Evolutionary conservation across 2,888 invertebrate species (phyloP), one percentile per base, ranked within the genome.

Genomic region (Dasysyrphus tricinctus): DNA sequence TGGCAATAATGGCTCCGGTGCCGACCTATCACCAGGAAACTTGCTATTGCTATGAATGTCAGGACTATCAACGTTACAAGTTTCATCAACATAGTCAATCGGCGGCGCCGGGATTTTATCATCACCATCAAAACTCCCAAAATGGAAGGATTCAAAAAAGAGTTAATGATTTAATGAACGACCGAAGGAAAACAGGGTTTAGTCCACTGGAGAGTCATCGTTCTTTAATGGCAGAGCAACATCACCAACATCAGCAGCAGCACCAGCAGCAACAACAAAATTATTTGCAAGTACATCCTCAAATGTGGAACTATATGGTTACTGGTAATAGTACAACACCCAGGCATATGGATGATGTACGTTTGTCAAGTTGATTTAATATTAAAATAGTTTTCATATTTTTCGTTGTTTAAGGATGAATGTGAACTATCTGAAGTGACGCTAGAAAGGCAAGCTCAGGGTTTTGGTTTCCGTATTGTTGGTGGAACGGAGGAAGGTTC

Each of bases 401-500:
- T 39, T 16, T 56, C 49, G 14, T 70, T 39, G 11, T 49, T 49
- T 42, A 67, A 90, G 88, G 89, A 89, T 11, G 89, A 89, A 51
- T 92, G 90, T 72, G 91, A 92, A 37, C 79, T 93, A 9, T 91
- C 92, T 0, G 92, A 93, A 85, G 92, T 99, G 9, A 96, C 97
- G 0, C 93, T 99, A 70, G 96, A 96, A 63, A 94, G 98, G n/a
- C 97, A 98, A 89, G 96, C 97, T 47, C 96, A 96, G 76, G 99
- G 99, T 3, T 99, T 99, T 93, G 99, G 99, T 9, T 99, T 99
- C 93, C 95, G 99, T 86, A 98, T 99, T 91, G 97, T 99, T 42
- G 99, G 99, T 29, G 99, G 99, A 51, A 98, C 98, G 0, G 99
- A 99, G 93, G 99, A 99, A 93, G 97, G 98, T 79, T 98, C 98